Percentiles rank a stretch among this genome's conserved stretches.
These are phyloP conservation scores for Sebastes baramenuke DNA, from an alignment of 2,797 vertebrate genomes.

Conservation along the genomic window DNA sequence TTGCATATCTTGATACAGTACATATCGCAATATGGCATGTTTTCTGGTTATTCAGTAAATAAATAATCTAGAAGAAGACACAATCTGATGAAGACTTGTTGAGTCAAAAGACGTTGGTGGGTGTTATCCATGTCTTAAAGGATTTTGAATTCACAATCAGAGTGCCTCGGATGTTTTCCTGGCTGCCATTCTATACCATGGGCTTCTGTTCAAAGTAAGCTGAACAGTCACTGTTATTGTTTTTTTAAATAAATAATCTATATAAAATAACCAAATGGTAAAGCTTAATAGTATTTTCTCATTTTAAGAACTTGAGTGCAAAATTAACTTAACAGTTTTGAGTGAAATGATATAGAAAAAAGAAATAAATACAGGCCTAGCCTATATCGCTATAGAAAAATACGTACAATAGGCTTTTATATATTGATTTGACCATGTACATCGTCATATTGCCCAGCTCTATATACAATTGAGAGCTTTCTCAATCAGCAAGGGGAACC, in stretches of 20 bases:
- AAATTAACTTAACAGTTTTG: rapidly evolving
- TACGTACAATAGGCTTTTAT: too few relatives aligned
- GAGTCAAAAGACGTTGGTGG: too few relatives aligned
- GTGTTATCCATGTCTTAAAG: too few relatives aligned
- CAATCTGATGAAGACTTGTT: too few relatives aligned
- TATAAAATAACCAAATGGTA: background rate
- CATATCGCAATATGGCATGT: background rate
- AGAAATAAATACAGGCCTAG: background rate
- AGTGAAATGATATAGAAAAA: too few relatives aligned
- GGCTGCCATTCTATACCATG: too few relatives aligned
- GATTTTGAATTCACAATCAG: too few relatives aligned
- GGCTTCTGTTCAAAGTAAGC: too few relatives aligned
- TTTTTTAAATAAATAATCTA: background rate
- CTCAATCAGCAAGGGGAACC: background rate
- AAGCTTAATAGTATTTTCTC: background rate
- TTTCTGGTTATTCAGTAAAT: background rate
- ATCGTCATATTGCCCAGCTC: background rate
- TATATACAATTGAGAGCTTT: background rate
- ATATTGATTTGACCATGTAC: too few relatives aligned
- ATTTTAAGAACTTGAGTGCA: background rate
- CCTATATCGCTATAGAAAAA: too few relatives aligned
- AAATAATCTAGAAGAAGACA: background rate
- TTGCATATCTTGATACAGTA: background rate
- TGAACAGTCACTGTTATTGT: too few relatives aligned
- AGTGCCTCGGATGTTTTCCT: too few relatives aligned